Base-by-base conservation (phyloP, 2,888 invertebrate species). In the Caenorhabditis japonica region DNA sequence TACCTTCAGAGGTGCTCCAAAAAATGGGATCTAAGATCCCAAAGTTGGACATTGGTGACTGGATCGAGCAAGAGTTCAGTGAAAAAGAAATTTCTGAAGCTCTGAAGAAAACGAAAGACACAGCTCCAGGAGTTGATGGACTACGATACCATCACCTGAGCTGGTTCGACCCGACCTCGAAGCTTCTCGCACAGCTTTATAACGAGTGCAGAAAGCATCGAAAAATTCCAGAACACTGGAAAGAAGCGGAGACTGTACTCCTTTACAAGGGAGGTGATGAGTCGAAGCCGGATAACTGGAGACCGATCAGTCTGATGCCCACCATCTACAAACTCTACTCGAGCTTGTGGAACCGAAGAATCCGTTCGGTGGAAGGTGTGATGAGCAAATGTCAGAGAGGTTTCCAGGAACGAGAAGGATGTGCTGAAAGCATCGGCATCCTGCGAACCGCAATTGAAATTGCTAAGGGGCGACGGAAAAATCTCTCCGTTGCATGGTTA, bases 351-450 rank as follows among this genome's bases (percentile, higher is more conserved):
- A 36, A 59, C 12, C 15, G 39, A 3, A 25, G 59, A 21, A 59
- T 59, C 19, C 23, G 47, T 1, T 25, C 36, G 4, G 34, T 60
- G 1, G 5, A n/a, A 4, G 60, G 41, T 0, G 49, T 59, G n/a
- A 23, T 59, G 27, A 59, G 59, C 30, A 59, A 47, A n/a, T 59
- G 59, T 19, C 59, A 59, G 15, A 25, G 59, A 33, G 59, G 59
- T 7, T 59, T 59, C 49, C 49, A 47, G 13, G 39, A 47, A 41
- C 15, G 47, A 5, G 59, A 59, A 39, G 59, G 59, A 8, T 55
- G 55, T 12, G 38, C 17, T 1, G 66, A 66, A 17, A 66, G 58
- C n/a, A 56, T 66, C 2, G 47, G 39, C 2, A 69, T 69, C n/a
- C 46, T 69, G 0, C 30, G 68, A 19, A 52, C 51, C 3, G 58